phyloP scores from a whole-genome alignment of 2,888 invertebrate genomes.

The Gasteruption jaculator region DNA sequence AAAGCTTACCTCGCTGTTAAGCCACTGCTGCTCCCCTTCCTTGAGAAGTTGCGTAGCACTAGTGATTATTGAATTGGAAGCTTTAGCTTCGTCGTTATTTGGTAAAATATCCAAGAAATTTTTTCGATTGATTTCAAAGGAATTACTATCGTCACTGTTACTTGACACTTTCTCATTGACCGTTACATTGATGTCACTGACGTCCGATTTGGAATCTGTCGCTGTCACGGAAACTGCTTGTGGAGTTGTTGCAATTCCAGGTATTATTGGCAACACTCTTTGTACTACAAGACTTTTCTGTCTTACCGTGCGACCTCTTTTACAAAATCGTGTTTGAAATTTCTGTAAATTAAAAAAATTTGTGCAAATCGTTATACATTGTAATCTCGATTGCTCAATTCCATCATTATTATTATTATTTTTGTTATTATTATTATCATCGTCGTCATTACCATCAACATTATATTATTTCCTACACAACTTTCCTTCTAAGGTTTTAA shows the following conservation, averaged over 20 bases:
- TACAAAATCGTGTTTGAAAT: slow-evolving; percentile 51
- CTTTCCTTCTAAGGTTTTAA: too few relatives aligned
- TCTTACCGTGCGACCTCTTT: slow-evolving; percentile 47
- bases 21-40: slow-evolving; percentile 64
- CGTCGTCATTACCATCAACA: too few relatives aligned
- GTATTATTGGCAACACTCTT: slow-evolving; percentile 66
- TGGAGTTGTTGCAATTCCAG: slow-evolving; percentile 48
- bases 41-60: slow-evolving; percentile 49
- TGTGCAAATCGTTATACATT: too few relatives aligned
- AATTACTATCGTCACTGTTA: not conserved
- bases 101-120: slow-evolving; percentile 36
- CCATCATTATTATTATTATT: too few relatives aligned
- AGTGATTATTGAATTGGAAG: slow-evolving; percentile 47
- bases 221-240: slow-evolving; percentile 13
- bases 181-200: slow-evolving; percentile 8
- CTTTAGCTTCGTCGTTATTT: slow-evolving; percentile 30
- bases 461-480: slow-evolving; percentile 24
- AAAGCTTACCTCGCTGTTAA: slow-evolving; percentile 63
- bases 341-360: slow-evolving; percentile 47
- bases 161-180: slow-evolving; percentile 2
- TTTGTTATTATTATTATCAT: too few relatives aligned
- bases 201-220: too few relatives aligned
- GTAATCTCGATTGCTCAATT: too few relatives aligned
- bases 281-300: slow-evolving; percentile 70
- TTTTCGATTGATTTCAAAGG: slow-evolving; percentile 22